Conservation (phyloP, 2,888 invertebrate genomes). For the Apotomis betuletana region DNA sequence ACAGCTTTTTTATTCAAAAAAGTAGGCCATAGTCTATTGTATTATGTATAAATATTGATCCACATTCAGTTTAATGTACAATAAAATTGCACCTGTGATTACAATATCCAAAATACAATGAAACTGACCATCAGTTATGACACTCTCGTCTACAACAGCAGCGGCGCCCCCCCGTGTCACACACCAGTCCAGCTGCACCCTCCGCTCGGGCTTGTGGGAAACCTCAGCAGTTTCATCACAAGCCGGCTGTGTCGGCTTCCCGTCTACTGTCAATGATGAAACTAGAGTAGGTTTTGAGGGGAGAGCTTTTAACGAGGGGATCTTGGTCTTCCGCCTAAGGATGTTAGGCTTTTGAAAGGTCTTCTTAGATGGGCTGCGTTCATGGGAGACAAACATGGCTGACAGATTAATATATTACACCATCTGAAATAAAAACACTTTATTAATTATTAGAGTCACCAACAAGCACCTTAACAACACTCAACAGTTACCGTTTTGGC, state of each 20-base stretch:
- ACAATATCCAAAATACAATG: neutral
- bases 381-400: constrained; percentile 70
- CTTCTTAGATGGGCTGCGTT: constrained; percentile 62
- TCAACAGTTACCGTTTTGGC: neutral
- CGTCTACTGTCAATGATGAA: too few species aligned
- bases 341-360: constrained; percentile 76
- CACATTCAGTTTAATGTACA: neutral
- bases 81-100: neutral
- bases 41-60: too few species aligned
- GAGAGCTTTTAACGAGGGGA: constrained; percentile 18
- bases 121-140: neutral
- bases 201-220: neutral
- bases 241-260: neutral
- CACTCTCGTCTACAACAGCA: neutral
- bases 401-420: constrained; percentile 37
- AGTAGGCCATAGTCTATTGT: neutral
- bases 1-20: constrained; percentile 9
- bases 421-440: constrained; percentile 23
- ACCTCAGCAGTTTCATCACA: neutral
- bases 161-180: neutral
- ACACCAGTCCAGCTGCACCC: neutral
- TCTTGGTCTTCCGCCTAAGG: constrained; percentile 65
- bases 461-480: neutral
- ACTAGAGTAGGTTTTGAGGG: constrained; percentile 1
- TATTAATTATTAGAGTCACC: neutral